Evolutionary conservation across 2,888 invertebrate species (phyloP), one percentile per base, ranked within the genome.

Genomic region (Athripsodes cinereus): DNA sequence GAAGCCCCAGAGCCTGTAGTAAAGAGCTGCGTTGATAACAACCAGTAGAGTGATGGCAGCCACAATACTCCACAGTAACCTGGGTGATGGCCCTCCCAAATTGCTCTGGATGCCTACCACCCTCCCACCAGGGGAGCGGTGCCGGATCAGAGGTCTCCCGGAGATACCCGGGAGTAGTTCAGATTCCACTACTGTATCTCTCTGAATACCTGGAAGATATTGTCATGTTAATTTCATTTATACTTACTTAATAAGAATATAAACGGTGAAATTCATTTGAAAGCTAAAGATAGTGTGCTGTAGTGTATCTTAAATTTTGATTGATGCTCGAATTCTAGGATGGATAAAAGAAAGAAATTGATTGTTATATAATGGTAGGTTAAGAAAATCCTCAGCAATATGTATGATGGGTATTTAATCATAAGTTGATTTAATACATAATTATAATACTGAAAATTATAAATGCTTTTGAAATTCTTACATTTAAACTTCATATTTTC

Each of bases 1-100:
- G 55, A 61, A 83, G 80, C 70, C 90, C 87, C 63, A 87, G 65
- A 95, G 79, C 75, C 89, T 87, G 76, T 89, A 88, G 79, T 92
- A 92, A 60, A 95, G 82, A 71, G 90, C 79, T 64, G 87, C 88
- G 69, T 87, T 84, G 64, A 86, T 66, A 46, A 83, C 72, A 60
- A 78, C 69, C 67, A 78, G 69, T 63, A 71, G 55, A 67, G 91
- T 74, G 72, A 87, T 76, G 64, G 85, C 71, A 64, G 72, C 67
- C 66, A 79, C 74, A 63, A 80, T 78, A 65, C 78, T 74, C 65
- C 70, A 66, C 63, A 74, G 70, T 59, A 73, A 68, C 65, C 71
- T 68, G 3, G 63, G 48, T 52, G 55, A 34, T 56, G 16, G 54
- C 22, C 53, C 66, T 66, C 40, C 46, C 47, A n/a, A 35, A 40